Conservation (phyloP, 1,140 invertebrate genomes). For the Zaprionus ornatus region DNA sequence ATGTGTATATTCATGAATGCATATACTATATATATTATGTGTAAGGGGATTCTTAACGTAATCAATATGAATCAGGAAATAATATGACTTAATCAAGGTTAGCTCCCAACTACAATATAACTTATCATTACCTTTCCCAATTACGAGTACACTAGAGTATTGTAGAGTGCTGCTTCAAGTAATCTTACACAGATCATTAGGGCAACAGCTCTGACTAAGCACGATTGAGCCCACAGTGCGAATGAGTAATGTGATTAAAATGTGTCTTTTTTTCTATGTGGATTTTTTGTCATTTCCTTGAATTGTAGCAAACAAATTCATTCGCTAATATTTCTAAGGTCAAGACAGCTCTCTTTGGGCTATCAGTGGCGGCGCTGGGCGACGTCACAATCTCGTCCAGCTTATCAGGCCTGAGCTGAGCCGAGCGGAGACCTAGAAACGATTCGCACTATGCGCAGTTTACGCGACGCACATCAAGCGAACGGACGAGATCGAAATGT, state of each 20-base stretch:
- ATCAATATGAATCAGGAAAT: background rate
- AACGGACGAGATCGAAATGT: constrained; percentile 55
- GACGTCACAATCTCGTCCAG: constrained; percentile 33
- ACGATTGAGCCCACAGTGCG: constrained; percentile 29
- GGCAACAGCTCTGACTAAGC: background rate
- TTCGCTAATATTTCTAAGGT: constrained; percentile 55
- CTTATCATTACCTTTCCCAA: background rate
- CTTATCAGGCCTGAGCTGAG: constrained; percentile 54
- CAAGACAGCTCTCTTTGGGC: constrained; percentile 37
- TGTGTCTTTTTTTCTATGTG: background rate
- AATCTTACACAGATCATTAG: background rate
- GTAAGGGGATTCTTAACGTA: background rate
- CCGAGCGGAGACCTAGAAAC: constrained; percentile 13
- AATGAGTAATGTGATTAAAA: constrained; percentile 46
- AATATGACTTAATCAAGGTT: background rate
- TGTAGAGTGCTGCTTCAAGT: background rate
- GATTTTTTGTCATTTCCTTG: too few relatives aligned
- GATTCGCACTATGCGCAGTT: constrained; percentile 54
- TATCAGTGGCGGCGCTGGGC: constrained; percentile 9
- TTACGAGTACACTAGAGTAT: background rate
- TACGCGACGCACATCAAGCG: constrained; percentile 52
- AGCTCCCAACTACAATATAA: background rate
- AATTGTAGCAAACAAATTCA: constrained; percentile 23
- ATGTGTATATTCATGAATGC: too few relatives aligned
- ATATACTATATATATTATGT: background rate